Conservation (phyloP, 2,113 vertebrate genomes). For the Mola mola region DNA sequence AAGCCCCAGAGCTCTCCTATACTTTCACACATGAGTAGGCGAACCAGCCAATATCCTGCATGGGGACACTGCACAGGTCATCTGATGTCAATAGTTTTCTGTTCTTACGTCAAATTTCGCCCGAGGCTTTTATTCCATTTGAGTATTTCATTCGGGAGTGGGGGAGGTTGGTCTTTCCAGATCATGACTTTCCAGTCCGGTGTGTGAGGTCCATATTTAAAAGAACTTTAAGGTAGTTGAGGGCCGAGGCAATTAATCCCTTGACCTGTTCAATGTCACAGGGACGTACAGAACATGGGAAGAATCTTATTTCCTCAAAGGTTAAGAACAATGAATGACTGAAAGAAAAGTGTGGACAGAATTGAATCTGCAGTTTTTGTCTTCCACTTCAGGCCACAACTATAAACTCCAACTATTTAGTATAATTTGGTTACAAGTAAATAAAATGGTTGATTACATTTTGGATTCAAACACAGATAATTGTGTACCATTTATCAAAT, state of each 20-base stretch:
- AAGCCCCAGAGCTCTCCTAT: slow-evolving; percentile 38
- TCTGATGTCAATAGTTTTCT: slow-evolving; percentile 36
- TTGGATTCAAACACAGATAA: background rate
- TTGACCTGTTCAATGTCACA: slow-evolving; percentile 50
- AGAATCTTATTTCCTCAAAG: slow-evolving; percentile 50
- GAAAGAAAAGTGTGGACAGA: background rate
- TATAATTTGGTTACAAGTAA: background rate
- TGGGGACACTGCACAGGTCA: slow-evolving; percentile 46
- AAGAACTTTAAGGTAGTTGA: slow-evolving; percentile 43
- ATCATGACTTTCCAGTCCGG: slow-evolving; percentile 32
- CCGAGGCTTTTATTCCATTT: slow-evolving; percentile 39
- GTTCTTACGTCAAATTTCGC: slow-evolving; percentile 43
- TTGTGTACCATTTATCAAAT: slow-evolving; percentile 40
- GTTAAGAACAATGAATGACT: slow-evolving; percentile 6
- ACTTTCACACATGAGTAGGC: slow-evolving; percentile 61
- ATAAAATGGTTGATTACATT: background rate
- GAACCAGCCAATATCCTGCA: slow-evolving; percentile 54
- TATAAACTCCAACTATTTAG: background rate
- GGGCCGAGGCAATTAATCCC: slow-evolving; percentile 67
- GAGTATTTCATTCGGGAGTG: slow-evolving; percentile 26
- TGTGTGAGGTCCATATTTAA: slow-evolving; percentile 61
- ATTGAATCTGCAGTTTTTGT: background rate
- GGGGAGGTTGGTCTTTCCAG: slow-evolving; percentile 42
- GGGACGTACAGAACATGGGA: slow-evolving; percentile 30
- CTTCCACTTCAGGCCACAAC: background rate